Evolutionary conservation across 2,888 invertebrate genomes (phyloP).

Genomic region (Miltochrista miniata): DNA sequence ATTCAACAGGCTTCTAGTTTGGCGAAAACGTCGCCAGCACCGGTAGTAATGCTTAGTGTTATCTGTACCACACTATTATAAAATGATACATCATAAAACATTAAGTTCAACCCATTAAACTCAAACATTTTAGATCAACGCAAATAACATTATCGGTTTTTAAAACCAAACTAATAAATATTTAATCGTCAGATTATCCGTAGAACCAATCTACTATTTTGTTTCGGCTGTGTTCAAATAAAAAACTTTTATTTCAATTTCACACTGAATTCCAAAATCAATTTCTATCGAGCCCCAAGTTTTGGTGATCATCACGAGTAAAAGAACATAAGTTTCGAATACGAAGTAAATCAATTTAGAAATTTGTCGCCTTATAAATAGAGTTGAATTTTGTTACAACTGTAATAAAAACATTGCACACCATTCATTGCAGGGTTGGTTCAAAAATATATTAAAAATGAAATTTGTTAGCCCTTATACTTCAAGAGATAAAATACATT

Average conservation of each 20-base stretch:
- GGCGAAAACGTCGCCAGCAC: no score
- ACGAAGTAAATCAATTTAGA: constrained; percentile 24
- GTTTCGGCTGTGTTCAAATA: constrained; percentile 52
- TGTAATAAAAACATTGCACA: constrained; percentile 49
- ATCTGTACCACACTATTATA: constrained; percentile 1
- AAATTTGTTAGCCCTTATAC: constrained; percentile 63
- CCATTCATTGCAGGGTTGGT: constrained; percentile 67
- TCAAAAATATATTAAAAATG: constrained; percentile 66
- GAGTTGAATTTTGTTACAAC: constrained; percentile 30
- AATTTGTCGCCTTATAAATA: constrained; percentile 26
- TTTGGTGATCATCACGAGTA: constrained; percentile 11
- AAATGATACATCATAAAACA: constrained; percentile 41
- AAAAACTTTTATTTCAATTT: constrained; percentile 75
- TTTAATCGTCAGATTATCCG: constrained; percentile 65
- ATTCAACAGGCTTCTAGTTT: no score
- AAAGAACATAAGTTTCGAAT: constrained; percentile 35
- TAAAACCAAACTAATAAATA: constrained; percentile 70
- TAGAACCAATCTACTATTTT: constrained; percentile 49
- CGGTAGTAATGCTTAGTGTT: no score
- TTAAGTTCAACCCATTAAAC: constrained; percentile 52
- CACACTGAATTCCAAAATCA: constrained; percentile 77
- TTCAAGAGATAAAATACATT: constrained; percentile 60
- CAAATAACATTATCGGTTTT: constrained; percentile 58
- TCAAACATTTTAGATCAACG: constrained; percentile 43
- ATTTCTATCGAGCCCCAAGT: constrained; percentile 65